Conservation (phyloP, 2,888 invertebrate genomes). For the Phrixothrix hirtus region DNA sequence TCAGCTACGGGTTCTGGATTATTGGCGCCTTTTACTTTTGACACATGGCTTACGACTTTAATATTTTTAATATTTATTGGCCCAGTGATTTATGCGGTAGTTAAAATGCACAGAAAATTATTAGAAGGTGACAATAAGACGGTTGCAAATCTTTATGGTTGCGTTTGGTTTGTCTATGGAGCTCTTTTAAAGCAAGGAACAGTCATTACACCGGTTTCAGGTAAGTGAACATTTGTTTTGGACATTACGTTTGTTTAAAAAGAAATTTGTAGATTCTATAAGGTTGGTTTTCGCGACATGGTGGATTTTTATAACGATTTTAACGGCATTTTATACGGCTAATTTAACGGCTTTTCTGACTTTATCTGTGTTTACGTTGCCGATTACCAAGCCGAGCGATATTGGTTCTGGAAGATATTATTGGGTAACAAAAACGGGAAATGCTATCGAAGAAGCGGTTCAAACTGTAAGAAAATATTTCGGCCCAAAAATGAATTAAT, state of each 20-base stretch:
- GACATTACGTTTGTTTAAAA: background rate
- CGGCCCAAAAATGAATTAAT: no score
- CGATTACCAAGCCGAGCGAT: conserved; percentile 71
- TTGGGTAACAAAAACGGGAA: conserved; percentile 73
- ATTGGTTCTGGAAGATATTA: conserved; percentile 66
- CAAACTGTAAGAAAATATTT: conserved; percentile 64
- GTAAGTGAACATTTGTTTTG: conserved; percentile 57
- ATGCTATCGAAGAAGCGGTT: conserved; percentile 69
- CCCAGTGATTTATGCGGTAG: conserved; percentile 75
- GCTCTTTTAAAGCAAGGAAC: conserved; percentile 88
- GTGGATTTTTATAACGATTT: conserved; percentile 88
- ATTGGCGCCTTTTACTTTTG: conserved; percentile 77
- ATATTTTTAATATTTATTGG: conserved; percentile 75
- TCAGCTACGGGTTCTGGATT: conserved; percentile 84
- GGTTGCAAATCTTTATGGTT: conserved; percentile 66
- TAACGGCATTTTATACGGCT: conserved; percentile 89
- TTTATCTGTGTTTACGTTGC: conserved; percentile 82
- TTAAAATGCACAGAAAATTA: conserved; percentile 66
- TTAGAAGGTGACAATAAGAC: conserved; percentile 62
- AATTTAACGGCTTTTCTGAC: conserved; percentile 89
- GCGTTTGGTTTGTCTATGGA: conserved; percentile 89
- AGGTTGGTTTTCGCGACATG: conserved; percentile 85
- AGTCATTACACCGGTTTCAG: conserved; percentile 75
- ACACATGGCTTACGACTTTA: conserved; percentile 67
- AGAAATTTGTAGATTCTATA: conserved; percentile 74